Percentiles rank a stretch among this genome's conserved stretches.
Conservation (phyloP, 2,888 invertebrate genomes). For the Subacronicta megacephala region DNA sequence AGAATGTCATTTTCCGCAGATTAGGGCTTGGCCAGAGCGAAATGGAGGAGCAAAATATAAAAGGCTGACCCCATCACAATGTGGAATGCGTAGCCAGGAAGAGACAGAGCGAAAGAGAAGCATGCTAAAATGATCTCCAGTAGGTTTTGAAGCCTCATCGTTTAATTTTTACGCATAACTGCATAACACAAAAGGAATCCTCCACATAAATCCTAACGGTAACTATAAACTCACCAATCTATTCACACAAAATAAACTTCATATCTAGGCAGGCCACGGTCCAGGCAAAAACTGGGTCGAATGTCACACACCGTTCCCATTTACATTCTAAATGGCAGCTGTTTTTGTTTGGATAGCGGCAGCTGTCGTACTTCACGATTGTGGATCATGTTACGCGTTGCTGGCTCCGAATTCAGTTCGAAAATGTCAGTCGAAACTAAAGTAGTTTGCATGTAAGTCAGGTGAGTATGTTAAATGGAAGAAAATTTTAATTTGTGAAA, state of each 20-base stretch:
- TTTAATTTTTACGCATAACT: constrained; percentile 1
- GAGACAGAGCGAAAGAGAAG: no score
- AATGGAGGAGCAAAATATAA: no score
- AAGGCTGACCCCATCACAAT: no score
- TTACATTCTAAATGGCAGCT: constrained; percentile 64
- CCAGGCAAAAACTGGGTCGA: constrained; percentile 57
- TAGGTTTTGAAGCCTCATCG: no score
- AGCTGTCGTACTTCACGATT: constrained; percentile 42
- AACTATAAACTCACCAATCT: constrained; percentile 1
- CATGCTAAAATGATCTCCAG: no score
- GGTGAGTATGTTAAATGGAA: not conserved
- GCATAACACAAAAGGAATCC: not conserved
- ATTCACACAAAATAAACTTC: constrained; percentile 9
- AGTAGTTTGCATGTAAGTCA: no score
- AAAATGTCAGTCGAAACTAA: constrained; percentile 43
- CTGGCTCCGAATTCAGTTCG: constrained; percentile 30
- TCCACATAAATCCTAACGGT: not conserved
- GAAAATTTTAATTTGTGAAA: no score
- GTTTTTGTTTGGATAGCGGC: constrained; percentile 58
- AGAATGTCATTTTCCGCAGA: no score
- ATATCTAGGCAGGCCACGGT: constrained; percentile 20
- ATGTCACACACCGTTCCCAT: constrained; percentile 49
- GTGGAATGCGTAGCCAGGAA: no score
- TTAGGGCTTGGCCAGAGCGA: no score
- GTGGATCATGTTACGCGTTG: constrained; percentile 26